These are phyloP conservation scores for Megaceryle torquata DNA, from an alignment of 2,113 vertebrate species.

Conservation along the genomic window DNA sequence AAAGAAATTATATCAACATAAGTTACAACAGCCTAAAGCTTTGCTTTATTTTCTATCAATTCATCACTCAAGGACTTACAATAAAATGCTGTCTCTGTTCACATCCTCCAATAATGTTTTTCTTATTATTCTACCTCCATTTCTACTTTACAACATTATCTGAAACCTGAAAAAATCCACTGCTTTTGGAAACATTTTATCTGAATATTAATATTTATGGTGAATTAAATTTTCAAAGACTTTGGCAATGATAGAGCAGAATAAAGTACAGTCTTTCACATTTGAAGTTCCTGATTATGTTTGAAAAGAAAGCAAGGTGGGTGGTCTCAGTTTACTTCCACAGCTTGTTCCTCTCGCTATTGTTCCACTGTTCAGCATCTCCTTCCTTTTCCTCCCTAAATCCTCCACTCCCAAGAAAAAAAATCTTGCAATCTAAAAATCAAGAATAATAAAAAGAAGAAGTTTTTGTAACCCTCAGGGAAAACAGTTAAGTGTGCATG, in stretches of 20 bases:
- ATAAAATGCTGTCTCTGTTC: neutral
- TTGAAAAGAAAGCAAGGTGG: slow-evolving; percentile 19
- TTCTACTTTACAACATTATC: neutral
- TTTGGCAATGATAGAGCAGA: slow-evolving; percentile 9
- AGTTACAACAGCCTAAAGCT: neutral
- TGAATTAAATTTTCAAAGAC: neutral
- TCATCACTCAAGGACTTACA: neutral
- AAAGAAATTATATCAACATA: neutral
- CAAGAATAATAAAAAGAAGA: neutral
- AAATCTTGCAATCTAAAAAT: neutral
- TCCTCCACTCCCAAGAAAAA: neutral
- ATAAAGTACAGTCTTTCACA: slow-evolving; percentile 17
- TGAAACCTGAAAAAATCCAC: neutral
- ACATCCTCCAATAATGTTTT: neutral
- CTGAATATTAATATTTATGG: neutral
- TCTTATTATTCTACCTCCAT: neutral
- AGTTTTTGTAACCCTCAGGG: neutral
- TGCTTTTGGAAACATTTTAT: neutral
- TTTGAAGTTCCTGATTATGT: neutral
- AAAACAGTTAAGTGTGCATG: neutral
- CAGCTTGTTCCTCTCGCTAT: neutral
- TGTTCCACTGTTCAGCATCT: neutral
- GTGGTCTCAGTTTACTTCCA: slow-evolving; percentile 7
- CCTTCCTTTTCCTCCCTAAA: neutral
- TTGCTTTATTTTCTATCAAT: neutral